Evolutionary conservation across 2,888 invertebrate genomes (phyloP), one percentile per base, ranked within the genome.

Genomic region (Auanema freiburgensis): DNA sequence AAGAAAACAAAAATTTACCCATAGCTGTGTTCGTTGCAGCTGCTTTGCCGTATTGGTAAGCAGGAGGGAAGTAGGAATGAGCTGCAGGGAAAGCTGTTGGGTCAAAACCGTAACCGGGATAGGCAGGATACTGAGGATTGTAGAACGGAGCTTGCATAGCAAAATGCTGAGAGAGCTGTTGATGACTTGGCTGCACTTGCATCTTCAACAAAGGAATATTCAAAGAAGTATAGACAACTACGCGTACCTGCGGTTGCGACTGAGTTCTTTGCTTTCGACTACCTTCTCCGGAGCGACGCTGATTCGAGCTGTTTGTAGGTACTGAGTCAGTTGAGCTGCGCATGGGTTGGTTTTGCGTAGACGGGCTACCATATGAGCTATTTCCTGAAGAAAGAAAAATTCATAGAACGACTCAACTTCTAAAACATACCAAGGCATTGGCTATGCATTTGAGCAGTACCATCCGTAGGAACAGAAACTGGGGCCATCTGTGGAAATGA

Each of bases 81-180:
- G 16, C 21, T 18, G 33, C 25, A 14, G 21, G 55, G 54, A 42
- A 54, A 24, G 40, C 50, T 16, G 60, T 43, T 11, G 54, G 60
- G 42, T 60, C 54, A 49, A 60, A 60, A 2, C 52, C 52, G 25
- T 53, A 46, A 33, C 33, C 33, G 33, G 33, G 33, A 33, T 33
- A 33, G 3, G 33, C 33, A 33, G 33, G 33, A 33, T 33, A 33
- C 33, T 33, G 33, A 8, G 33, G 33, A 8, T 33, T 33, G 33
- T 33, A 33, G 33, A 33, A 33, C 33, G 33, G 33, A 33, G 33
- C 33, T 33, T 33, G 33, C 33, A 33, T 33, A 33, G 33, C 33
- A 33, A 33, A 33, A 3, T 33, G 33, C 33, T 33, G 33, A 33
- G 33, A 33, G 33, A 33, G 33, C 33, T 33, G 33, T 33, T 33